A percentile compares a stretch with the other conserved stretches of the same genome.
Evolutionary conservation across 2,888 invertebrate genomes (phyloP).

Genomic region (Bombyx huttoni): DNA sequence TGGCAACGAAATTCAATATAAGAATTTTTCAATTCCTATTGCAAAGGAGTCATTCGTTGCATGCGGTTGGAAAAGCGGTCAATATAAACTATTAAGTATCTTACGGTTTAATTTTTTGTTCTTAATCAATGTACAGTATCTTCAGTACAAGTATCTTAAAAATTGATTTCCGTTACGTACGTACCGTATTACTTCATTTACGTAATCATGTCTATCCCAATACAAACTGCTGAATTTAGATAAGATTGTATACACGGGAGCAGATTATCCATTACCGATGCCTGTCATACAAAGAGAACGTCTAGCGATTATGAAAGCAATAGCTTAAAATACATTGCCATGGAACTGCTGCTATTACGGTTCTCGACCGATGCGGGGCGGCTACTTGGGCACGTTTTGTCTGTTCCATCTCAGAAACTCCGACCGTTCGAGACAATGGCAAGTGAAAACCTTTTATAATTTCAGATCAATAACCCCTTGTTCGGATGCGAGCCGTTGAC

Average conservation of each 20-base stretch:
- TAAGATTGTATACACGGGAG: not conserved
- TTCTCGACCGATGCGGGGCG: conserved; percentile 2
- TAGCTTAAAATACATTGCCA: conserved; percentile 35
- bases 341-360: conserved; percentile 24
- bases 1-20: too few species aligned
- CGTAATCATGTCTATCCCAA: not conserved
- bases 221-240: not conserved
- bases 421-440: conserved; percentile 49
- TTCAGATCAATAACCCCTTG: conserved; percentile 53
- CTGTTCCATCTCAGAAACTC: conserved; percentile 29
- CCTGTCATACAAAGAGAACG: conserved; percentile 16
- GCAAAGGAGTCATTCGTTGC: too few species aligned
- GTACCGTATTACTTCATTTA: not conserved
- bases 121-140: too few species aligned
- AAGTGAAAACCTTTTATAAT: conserved; percentile 49
- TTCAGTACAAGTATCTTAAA: too few species aligned
- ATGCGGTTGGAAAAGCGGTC: too few species aligned
- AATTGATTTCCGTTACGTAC: too few species aligned
- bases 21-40: too few species aligned
- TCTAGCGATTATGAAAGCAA: conserved; percentile 35
- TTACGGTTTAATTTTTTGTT: too few species aligned
- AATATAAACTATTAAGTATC: too few species aligned
- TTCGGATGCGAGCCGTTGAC: conserved; percentile 45
- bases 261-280: conserved; percentile 12
- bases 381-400: conserved; percentile 56